phyloP scores from a whole-genome alignment of 92 coral and sea anemone genomes.

The Porites evermanni region DNA sequence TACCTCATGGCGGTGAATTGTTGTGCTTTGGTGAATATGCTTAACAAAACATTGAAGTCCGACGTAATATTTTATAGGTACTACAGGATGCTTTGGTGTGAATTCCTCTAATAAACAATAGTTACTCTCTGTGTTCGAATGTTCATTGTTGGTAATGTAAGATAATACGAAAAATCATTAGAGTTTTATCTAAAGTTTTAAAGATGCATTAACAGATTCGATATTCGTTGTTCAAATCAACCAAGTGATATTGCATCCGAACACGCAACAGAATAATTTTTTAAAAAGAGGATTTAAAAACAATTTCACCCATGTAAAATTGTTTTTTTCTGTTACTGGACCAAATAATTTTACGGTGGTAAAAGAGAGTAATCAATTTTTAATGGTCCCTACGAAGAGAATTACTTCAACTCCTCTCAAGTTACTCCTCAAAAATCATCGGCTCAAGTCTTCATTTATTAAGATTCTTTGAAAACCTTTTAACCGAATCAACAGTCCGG shows the following conservation, averaged over 20 bases:
- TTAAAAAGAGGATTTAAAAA: constrained; percentile 5
- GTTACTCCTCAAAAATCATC: constrained; percentile 12
- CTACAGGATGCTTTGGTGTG: not conserved
- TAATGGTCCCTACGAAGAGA: constrained; percentile 24
- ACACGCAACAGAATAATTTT: not conserved
- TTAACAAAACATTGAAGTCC: constrained; percentile 29
- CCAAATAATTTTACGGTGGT: constrained; percentile 18
- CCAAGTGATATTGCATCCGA: not conserved
- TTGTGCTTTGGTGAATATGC: constrained; percentile 32
- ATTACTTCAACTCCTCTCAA: constrained; percentile 11
- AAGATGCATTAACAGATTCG: not conserved
- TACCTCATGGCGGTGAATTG: constrained; percentile 18
- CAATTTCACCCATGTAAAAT: constrained; percentile 5
- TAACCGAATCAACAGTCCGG: not conserved
- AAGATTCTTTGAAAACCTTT: not conserved
- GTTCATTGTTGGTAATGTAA: not conserved
- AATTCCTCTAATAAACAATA: constrained; percentile 27
- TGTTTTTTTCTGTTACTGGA: not conserved
- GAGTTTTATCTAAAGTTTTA: not conserved
- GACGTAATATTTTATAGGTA: not conserved
- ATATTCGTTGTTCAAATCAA: not conserved
- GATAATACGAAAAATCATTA: not conserved
- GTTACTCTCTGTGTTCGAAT: constrained; percentile 17
- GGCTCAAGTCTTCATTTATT: not conserved
- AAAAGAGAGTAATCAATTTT: constrained; percentile 30